Conservation (phyloP, 1,140 invertebrate species). For the Caenorhabditis brenneri region DNA sequence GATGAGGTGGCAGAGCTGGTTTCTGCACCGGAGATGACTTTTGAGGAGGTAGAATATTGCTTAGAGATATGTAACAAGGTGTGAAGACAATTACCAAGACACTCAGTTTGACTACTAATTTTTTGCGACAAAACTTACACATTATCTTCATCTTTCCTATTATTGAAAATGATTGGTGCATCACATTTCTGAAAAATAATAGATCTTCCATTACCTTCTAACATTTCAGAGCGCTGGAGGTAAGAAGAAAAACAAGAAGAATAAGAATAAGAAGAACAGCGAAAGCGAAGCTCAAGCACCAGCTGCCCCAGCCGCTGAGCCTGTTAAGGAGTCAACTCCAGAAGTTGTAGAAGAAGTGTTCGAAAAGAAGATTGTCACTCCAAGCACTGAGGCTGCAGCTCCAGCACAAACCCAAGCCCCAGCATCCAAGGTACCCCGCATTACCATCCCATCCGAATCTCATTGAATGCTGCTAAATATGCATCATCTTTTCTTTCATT, state of each 20-base stretch:
- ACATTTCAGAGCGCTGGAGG: slow-evolving; percentile 10
- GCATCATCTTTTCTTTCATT: neutral
- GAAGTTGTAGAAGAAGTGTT: slow-evolving; percentile 15
- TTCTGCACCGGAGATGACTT: slow-evolving; percentile 8
- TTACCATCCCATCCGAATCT: neutral
- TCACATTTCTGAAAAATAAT: neutral
- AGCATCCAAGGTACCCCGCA: slow-evolving; percentile 22
- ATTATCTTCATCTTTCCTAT: neutral
- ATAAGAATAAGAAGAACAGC: slow-evolving; percentile 39
- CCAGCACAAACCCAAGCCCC: neutral
- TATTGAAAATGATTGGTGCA: neutral
- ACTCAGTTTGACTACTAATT: slow-evolving; percentile 24
- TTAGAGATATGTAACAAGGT: neutral
- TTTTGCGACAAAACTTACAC: neutral
- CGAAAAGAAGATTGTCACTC: slow-evolving; percentile 20
- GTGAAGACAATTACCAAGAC: neutral
- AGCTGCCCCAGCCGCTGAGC: neutral
- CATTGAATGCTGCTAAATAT: neutral
- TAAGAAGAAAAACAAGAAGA: slow-evolving; percentile 37
- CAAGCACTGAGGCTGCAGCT: neutral
- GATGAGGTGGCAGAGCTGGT: neutral
- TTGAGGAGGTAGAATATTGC: slow-evolving; percentile 21
- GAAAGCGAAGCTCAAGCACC: slow-evolving; percentile 26
- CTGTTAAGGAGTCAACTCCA: neutral
- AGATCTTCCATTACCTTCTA: neutral